A percentile compares a stretch with the other conserved stretches of the same genome.
These are phyloP conservation scores for Euphydryas editha DNA, from an alignment of 2,888 invertebrate species.

Conservation along the genomic window DNA sequence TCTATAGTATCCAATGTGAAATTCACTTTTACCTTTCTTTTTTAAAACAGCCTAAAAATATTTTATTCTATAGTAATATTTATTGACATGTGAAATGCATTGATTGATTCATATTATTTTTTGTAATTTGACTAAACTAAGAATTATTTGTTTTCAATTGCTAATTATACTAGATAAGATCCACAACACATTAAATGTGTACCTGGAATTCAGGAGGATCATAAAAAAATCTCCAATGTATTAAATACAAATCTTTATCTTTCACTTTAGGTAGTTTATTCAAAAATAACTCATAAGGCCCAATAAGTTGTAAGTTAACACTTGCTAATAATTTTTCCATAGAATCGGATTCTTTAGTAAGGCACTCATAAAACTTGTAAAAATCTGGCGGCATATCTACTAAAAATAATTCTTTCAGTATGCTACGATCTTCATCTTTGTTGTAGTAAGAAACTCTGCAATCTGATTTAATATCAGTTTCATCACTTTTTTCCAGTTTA, in stretches of 20 bases:
- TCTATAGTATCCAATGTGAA: constrained; percentile 95
- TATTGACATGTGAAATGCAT: not conserved
- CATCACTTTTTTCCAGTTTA: not conserved
- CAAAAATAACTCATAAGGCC: constrained; percentile 93
- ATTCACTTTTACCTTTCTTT: constrained; percentile 86
- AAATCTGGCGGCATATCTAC: constrained; percentile 96
- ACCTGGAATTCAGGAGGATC: constrained; percentile 98
- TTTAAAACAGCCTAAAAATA: constrained; percentile 86
- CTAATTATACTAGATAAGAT: not conserved
- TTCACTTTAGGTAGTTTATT: constrained; percentile 84
- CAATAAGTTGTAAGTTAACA: constrained; percentile 89
- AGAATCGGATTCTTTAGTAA: constrained; percentile 76
- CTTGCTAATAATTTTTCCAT: constrained; percentile 86
- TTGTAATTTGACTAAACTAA: not conserved
- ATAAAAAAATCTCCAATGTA: constrained; percentile 95
- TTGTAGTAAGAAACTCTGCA: constrained; percentile 62
- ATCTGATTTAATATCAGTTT: constrained; percentile 10
- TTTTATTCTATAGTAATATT: not conserved
- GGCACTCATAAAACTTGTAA: constrained; percentile 92
- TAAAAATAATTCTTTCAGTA: constrained; percentile 90
- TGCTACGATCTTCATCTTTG: constrained; percentile 72
- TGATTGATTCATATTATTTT: not conserved
- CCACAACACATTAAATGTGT: constrained; percentile 30
- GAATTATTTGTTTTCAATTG: not conserved
- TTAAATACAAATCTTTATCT: constrained; percentile 85